phyloP scores from a whole-genome alignment of 2,797 vertebrate species.

The Huso huso region DNA sequence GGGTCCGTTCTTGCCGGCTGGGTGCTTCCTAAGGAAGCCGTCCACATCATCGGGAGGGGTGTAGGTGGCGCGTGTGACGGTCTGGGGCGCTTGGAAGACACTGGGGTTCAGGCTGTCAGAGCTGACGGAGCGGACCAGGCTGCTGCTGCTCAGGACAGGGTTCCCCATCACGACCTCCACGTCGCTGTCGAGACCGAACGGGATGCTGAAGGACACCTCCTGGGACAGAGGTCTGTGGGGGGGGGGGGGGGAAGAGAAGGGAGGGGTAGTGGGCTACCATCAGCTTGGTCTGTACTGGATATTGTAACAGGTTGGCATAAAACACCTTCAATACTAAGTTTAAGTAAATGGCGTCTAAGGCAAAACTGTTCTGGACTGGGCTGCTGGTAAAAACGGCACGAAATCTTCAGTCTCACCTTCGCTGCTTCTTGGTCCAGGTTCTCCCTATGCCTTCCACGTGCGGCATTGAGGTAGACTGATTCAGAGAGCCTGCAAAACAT shows the following conservation, averaged over 20 bases:
- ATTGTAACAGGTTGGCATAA: too few relatives aligned
- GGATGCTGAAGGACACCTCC: slow-evolving; percentile 88
- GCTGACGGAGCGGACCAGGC: slow-evolving; percentile 76
- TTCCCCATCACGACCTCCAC: slow-evolving; percentile 90
- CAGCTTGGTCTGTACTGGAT: too few relatives aligned
- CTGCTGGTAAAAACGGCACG: too few relatives aligned
- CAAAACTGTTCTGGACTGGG: too few relatives aligned
- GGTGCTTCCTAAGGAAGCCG: slow-evolving; percentile 40
- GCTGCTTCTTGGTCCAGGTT: slow-evolving; percentile 76
- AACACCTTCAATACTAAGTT: too few relatives aligned
- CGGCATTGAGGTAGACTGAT: slow-evolving; percentile 86
- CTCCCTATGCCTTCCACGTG: slow-evolving; percentile 81
- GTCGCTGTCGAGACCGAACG: slow-evolving; percentile 88
- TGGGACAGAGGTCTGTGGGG: slow-evolving; percentile 70
- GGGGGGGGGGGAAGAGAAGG: too few relatives aligned
- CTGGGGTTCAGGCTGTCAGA: slow-evolving; percentile 73
- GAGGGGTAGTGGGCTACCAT: too few relatives aligned
- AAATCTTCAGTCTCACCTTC: slow-evolving; percentile 54
- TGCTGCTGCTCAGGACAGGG: slow-evolving; percentile 49
- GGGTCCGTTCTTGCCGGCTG: slow-evolving; percentile 33
- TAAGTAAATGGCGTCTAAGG: too few relatives aligned
- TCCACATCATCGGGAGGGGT: slow-evolving; percentile 51
- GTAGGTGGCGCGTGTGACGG: slow-evolving; percentile 36
- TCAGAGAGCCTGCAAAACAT: slow-evolving; percentile 65
- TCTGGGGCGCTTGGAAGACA: slow-evolving; percentile 29